Base-by-base conservation (phyloP, 2,888 invertebrate species). In the Drosophila setosimentum region DNA sequence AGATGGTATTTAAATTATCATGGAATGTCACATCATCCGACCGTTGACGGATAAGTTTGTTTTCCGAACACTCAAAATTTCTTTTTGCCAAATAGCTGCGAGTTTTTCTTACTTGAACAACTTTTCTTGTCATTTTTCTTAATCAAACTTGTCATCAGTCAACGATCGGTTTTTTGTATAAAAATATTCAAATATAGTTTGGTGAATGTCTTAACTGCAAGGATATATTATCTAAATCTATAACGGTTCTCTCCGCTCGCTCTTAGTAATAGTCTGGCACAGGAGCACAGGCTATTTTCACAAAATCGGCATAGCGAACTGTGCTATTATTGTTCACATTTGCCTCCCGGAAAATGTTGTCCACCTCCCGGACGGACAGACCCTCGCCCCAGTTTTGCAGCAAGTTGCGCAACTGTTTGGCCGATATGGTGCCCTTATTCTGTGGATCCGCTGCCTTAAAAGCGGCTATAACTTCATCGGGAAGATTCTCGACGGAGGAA, bases 321-420 rank as follows among this genome's bases (percentile, higher is more conserved):
- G 95, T 95, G 4, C 97, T 97, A 80, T 95, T 96, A 54, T 96
- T 95, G 1, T 95, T 95, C 0, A 98, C 97, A 91, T 98, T 98
- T 0, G 98, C 98, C 92, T 98, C 98, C 0, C 98, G 94, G 91
- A 98, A 98, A 76, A 98, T 97, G 78, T 97, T 97, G 91, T 98
- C 98, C 53, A 98, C 96, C 93, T 96, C 96, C 79, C 96, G 94
- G 0, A 95, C 93, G 0, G 96, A 95, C 18, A 99, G 94, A 67
- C 96, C 96, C 93, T 99, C 99, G 24, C 99, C 99, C 97, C 98
- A 98, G 87, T 96, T 96, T 90, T 97, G 96, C 63, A 99, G 94
- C 90, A 99, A 95, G 88, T 97, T 96, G 21, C 97, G 95, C 54
- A 99, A 94, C 91, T 99, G 98, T 50, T 95, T 94, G 1, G 97